Conservation (phyloP, 2,888 invertebrate species). For the Volucella inflata region DNA sequence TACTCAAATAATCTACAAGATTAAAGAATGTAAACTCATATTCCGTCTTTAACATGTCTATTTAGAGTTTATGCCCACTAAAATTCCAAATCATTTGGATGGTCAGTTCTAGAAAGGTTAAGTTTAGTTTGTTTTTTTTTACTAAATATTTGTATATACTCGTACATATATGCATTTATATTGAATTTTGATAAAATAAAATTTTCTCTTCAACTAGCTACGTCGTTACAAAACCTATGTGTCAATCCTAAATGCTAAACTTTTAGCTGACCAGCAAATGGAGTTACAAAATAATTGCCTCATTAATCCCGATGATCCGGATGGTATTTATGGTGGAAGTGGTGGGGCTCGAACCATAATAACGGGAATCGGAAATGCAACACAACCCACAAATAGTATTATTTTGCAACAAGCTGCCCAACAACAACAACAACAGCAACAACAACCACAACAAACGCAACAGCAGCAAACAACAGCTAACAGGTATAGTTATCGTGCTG, state of each 20-base stretch:
- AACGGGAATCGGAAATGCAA: conserved; percentile 76
- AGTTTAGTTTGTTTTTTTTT: background rate
- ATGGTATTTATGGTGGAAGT: conserved; percentile 60
- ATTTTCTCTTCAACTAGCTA: conserved; percentile 85
- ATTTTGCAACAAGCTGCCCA: conserved; percentile 78
- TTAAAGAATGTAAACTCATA: too few relatives aligned
- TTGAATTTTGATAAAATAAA: conserved; percentile 13
- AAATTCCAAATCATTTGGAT: background rate
- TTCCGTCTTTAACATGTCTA: too few relatives aligned
- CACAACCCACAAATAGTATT: conserved; percentile 81
- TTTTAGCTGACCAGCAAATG: conserved; percentile 83
- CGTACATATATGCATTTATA: background rate
- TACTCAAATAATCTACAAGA: too few relatives aligned
- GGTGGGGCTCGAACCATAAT: conserved; percentile 52
- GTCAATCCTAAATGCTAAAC: conserved; percentile 89
- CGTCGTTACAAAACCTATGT: conserved; percentile 93
- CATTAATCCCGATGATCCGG: conserved; percentile 85
- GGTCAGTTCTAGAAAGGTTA: background rate
- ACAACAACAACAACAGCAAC: conserved; percentile 61
- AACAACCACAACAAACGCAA: conserved; percentile 78
- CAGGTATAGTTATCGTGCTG: conserved; percentile 89
- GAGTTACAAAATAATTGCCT: conserved; percentile 80
- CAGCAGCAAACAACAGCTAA: conserved; percentile 82
- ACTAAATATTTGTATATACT: too few relatives aligned
- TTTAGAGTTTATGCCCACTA: background rate